Base-by-base conservation (phyloP, 1,140 invertebrate genomes). In the silkworm (Bombyx mori) region DNA sequence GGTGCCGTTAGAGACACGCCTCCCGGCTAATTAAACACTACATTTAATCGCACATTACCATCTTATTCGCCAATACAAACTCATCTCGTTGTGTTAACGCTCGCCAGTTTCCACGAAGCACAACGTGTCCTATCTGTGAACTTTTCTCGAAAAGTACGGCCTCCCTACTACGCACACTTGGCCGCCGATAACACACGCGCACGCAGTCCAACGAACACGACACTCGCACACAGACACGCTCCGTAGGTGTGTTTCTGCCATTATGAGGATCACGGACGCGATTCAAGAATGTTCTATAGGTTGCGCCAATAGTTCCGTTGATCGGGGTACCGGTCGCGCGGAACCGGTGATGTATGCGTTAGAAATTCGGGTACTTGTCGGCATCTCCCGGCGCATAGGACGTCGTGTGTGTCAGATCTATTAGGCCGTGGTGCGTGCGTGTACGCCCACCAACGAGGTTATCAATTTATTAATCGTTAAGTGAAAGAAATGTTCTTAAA, bases 401-500 rank as follows among this genome's bases (percentile, higher is more conserved):
- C 43, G 48, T 57, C 35, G 66, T 62, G 62, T 61, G 65, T 47
- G 69, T 52, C 22, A 45, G n/a, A 67, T 62, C 51, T 62, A 61
- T 62, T 59, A 54, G 58, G 53, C 26, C 26, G 48, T 59, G 57
- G 65, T 54, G 58, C 58, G 67, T 66, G 57, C 50, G 61, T 58
- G 73, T 73, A 71, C 73, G 72, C 79, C 75, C 77, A 82, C 79
- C 77, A 76, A 79, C 76, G 76, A 81, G 81, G 81, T 82, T 82
- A 85, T 81, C 82, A 80, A 82, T 78, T 75, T 82, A 79, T 81
- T 71, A 82, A 75, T 75, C 74, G 73, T 77, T 71, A 72, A 65
- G 71, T 60, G 54, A 57, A 63, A 65, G 63, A 78, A 78, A 75
- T 73, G 68, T 72, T 69, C 68, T 62, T 72, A 60, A 56, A 68